phyloP scores from a whole-genome alignment of 2,797 vertebrate species.

The Xiphorhynchus erythropygius region DNA sequence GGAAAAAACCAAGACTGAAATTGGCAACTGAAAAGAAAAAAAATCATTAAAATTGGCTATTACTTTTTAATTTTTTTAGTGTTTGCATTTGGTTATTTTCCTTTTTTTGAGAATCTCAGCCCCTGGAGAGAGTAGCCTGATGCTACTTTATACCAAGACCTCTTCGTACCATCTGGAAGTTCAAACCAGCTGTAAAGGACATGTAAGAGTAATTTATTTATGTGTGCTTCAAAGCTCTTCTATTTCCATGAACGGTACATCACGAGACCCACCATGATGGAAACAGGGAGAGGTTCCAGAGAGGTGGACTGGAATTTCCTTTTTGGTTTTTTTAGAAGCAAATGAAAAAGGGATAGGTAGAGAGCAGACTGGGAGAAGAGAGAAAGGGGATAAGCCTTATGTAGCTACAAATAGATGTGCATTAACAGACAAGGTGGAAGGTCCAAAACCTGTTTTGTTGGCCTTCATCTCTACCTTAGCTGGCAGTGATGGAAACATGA shows the following conservation, averaged over 20 bases:
- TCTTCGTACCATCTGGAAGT: neutral
- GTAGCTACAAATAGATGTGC: neutral
- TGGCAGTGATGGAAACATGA: neutral
- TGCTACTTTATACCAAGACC: neutral
- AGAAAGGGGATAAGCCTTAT: neutral
- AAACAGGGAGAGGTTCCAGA: neutral
- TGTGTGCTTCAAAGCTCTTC: neutral
- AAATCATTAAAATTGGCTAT: neutral
- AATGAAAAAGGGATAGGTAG: neutral
- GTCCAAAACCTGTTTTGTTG: neutral
- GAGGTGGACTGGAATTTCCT: neutral
- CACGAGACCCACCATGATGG: neutral
- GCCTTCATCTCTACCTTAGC: neutral
- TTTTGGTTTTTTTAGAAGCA: neutral
- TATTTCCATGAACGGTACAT: neutral
- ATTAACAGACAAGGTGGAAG: neutral
- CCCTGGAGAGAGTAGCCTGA: neutral
- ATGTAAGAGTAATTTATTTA: neutral
- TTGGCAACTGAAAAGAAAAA: neutral
- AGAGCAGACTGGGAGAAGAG: neutral
- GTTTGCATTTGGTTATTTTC: neutral
- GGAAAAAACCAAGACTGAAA: neutral
- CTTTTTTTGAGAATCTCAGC: neutral
- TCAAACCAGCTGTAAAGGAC: slow-evolving; percentile 1
- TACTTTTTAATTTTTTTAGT: neutral